A percentile compares a stretch with the other conserved stretches of the same genome.
Conservation (phyloP, 2,888 invertebrate species). For the Drosophila vallismaia region DNA sequence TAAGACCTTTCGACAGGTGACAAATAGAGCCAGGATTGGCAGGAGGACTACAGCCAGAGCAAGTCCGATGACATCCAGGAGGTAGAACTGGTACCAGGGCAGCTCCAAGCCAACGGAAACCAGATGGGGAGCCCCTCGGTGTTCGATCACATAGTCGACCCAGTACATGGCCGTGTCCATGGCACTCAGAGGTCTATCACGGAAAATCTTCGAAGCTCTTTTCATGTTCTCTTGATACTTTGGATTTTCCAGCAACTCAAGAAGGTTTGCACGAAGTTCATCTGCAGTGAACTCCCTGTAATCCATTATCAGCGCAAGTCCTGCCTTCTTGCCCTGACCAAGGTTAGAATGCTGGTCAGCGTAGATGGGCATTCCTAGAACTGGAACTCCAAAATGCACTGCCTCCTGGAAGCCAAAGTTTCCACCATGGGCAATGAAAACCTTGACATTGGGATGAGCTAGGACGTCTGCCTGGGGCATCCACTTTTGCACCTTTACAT, state of each 20-base stretch:
- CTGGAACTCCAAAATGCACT: constrained; percentile 80
- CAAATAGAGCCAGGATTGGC: neutral
- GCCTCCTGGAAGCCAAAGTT: constrained; percentile 82
- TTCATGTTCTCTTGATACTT: constrained; percentile 77
- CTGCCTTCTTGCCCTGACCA: constrained; percentile 64
- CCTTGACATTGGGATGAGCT: constrained; percentile 82
- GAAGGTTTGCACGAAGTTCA: constrained; percentile 62
- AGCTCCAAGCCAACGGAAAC: constrained; percentile 80
- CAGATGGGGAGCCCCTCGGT: constrained; percentile 81
- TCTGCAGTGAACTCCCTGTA: constrained; percentile 68
- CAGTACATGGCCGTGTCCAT: constrained; percentile 82
- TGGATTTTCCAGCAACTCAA: constrained; percentile 81
- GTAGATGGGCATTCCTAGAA: constrained; percentile 83
- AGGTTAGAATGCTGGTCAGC: constrained; percentile 81
- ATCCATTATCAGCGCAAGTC: constrained; percentile 70
- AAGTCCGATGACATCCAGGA: constrained; percentile 80
- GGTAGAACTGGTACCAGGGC: constrained; percentile 82
- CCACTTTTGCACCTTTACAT: constrained; percentile 84
- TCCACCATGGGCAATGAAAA: constrained; percentile 83
- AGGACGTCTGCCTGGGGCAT: constrained; percentile 84
- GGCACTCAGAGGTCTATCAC: constrained; percentile 76
- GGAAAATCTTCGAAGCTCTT: constrained; percentile 73
- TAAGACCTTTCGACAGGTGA: constrained; percentile 18
- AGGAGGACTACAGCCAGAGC: neutral
- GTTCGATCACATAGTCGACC: constrained; percentile 82